Base-by-base conservation (phyloP, 2,113 vertebrate species). In the Gadus macrocephalus region DNA sequence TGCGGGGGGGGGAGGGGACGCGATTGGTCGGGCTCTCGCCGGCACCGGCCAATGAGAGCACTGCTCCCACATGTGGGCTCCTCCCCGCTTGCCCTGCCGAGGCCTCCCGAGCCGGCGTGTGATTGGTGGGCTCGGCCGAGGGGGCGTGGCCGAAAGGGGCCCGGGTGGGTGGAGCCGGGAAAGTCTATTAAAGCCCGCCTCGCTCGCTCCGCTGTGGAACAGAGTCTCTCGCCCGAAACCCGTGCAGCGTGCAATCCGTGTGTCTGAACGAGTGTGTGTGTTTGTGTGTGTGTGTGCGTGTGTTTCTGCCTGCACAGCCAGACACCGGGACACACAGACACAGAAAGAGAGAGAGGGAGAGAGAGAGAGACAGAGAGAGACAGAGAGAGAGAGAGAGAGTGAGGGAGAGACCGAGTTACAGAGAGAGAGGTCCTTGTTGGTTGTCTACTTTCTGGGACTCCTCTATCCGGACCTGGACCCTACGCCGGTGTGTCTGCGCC, bases 111-210 rank as follows among this genome's bases (percentile, higher is more conserved):
- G 68, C 72, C 62, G 78, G 20, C 63, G 17, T 64, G 75, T 55
- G 87, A 91, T 91, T 91, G 89, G 91, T 67, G 53, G 61, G 61
- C 70, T 75, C 8, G 78, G 89, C 85, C 78, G 84, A 75, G 79
- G 77, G 80, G 76, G 60, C 55, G 76, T 66, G 66, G 71, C 20
- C 71, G 75, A 71, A 64, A 72, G 78, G 78, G 73, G 66, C 72
- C 58, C 66, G 67, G 62, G 63, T 17, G 86, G 86, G 86, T 80
- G 90, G 89, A 85, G 88, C 77, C 79, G 88, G 86, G 63, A 74
- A 8, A 1, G 16, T 62, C 25, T 89, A 87, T 90, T 91, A 92
- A 91, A 91, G 78, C 81, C 81, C 63, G 78, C 81, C 77, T 83
- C 27, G 82, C 88, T 86, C 89, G 87, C 85, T 90, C 74, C 70